These are phyloP conservation scores for Diploptera punctata DNA, from an alignment of 2,888 invertebrate species.

Conservation along the genomic window DNA sequence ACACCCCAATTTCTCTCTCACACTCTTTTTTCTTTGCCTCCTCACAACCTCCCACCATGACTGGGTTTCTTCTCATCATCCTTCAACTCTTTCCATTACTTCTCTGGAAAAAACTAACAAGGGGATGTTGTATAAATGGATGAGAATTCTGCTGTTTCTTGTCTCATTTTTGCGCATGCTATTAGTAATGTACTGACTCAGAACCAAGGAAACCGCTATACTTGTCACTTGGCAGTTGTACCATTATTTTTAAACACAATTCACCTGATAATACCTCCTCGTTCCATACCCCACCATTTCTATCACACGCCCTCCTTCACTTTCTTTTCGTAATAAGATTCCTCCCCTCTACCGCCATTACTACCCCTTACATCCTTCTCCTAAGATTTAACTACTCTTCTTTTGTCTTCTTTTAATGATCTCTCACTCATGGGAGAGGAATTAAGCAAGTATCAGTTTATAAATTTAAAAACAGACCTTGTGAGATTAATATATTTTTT, in stretches of 20 bases:
- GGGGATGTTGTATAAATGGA: constrained; percentile 14
- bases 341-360: background rate
- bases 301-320: background rate
- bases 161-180: constrained; percentile 13
- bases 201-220: background rate
- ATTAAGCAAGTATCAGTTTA: too few species aligned
- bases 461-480: too few species aligned
- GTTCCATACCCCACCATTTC: background rate
- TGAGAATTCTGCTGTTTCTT: background rate
- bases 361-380: background rate
- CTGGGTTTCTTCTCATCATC: constrained; percentile 23
- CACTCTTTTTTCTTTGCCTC: background rate
- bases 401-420: constrained; percentile 25
- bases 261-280: constrained; percentile 4
- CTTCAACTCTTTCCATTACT: constrained; percentile 24
- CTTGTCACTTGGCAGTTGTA: background rate
- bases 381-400: background rate
- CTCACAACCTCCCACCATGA: background rate
- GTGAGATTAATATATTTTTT: too few species aligned
- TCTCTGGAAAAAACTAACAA: constrained; percentile 24
- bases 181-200: background rate
- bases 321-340: constrained; percentile 23
- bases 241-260: constrained; percentile 8
- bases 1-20: constrained; percentile 24
- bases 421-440: background rate